These are phyloP conservation scores for Mus pahari DNA, from an alignment of 2,113 vertebrate species.

Conservation along the genomic window DNA sequence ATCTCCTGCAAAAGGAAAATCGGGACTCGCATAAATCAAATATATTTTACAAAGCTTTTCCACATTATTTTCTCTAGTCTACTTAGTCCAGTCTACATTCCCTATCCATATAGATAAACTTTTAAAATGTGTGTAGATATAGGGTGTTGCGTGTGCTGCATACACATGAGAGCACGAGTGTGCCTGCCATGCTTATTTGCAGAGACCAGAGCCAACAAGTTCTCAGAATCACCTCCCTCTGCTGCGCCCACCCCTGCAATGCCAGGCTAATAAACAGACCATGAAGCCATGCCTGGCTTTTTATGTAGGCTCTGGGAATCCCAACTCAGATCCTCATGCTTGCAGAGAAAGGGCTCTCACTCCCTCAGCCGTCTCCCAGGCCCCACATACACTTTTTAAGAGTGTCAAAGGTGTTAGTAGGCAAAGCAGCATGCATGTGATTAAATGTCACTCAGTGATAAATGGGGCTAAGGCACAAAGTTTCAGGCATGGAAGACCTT, in stretches of 20 bases:
- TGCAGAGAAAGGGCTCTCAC: not conserved
- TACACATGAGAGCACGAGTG: not conserved
- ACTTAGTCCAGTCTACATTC: not conserved
- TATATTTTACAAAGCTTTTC: not conserved
- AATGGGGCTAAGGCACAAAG: not conserved
- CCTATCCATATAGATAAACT: not conserved
- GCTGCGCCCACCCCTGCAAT: no score
- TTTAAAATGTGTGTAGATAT: not conserved
- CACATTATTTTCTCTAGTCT: not conserved
- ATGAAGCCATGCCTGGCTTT: not conserved
- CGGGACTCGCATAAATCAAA: conserved; percentile 17
- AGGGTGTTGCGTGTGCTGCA: not conserved
- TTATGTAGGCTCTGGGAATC: not conserved
- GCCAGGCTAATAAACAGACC: not conserved
- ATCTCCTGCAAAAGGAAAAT: conserved; percentile 86
- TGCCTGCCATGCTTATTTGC: not conserved
- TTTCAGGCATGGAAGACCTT: not conserved
- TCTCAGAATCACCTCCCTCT: not conserved
- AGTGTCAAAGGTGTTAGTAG: not conserved
- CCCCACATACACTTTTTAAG: not conserved
- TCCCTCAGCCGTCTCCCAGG: not conserved
- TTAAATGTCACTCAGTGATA: not conserved
- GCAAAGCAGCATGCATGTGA: not conserved
- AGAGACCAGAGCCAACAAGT: not conserved
- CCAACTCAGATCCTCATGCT: no score